phyloP scores from a whole-genome alignment of 2,888 invertebrate species.

The Limnephilus marmoratus region DNA sequence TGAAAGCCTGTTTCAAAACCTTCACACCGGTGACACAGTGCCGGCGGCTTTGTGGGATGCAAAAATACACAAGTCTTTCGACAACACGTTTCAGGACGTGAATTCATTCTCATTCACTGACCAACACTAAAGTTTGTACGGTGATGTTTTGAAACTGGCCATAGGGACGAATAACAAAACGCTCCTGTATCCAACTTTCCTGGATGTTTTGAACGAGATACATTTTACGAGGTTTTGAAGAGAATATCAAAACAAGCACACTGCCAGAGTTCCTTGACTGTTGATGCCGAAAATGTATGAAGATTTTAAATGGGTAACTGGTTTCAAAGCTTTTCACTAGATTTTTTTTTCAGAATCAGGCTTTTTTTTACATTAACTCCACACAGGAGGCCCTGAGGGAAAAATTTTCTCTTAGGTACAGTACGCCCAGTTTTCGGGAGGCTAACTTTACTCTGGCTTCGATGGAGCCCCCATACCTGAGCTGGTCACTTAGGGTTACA shows the following conservation, averaged over 20 bases:
- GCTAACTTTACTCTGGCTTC: too few species aligned
- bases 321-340: too few species aligned
- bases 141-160: background rate
- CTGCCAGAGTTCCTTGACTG: background rate
- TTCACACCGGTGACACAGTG: background rate
- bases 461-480: too few species aligned
- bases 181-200: background rate
- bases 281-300: background rate
- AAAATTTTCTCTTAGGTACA: too few species aligned
- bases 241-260: background rate
- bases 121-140: background rate
- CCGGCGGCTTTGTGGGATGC: background rate
- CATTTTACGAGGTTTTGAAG: background rate
- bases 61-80: background rate
- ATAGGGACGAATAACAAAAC: background rate
- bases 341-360: too few species aligned
- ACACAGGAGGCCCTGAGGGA: too few species aligned
- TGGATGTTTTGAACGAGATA: background rate
- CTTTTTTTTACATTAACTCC: too few species aligned
- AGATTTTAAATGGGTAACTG: too few species aligned
- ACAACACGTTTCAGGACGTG: background rate
- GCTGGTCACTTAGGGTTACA: too few species aligned
- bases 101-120: background rate
- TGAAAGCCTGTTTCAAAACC: background rate
- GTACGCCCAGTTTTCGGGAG: too few species aligned